These are phyloP conservation scores for Odontomachus brunneus DNA, from an alignment of 1,140 invertebrate genomes.

Conservation along the genomic window DNA sequence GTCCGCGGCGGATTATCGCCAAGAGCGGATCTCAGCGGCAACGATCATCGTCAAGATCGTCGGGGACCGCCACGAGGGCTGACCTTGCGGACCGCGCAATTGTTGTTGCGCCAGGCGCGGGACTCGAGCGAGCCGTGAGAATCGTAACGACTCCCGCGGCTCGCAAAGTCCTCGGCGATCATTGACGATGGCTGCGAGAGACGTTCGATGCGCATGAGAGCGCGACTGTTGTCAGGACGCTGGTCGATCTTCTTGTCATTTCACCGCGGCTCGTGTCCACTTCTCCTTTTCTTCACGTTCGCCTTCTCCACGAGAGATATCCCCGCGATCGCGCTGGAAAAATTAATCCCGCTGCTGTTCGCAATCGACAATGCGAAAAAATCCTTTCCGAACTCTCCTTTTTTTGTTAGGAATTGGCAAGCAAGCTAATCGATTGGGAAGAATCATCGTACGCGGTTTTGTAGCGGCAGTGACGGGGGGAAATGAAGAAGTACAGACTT, in stretches of 20 bases:
- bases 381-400: too few species aligned
- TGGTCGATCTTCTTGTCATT: slow-evolving; percentile 43
- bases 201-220: slow-evolving; percentile 17
- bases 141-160: slow-evolving; percentile 72
- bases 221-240: slow-evolving; percentile 22
- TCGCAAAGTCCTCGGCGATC: slow-evolving; percentile 50
- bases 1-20: slow-evolving; percentile 53
- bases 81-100: slow-evolving; percentile 52
- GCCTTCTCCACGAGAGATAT: slow-evolving; percentile 59
- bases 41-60: slow-evolving; percentile 69
- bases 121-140: slow-evolving; percentile 72
- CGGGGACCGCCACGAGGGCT: slow-evolving; percentile 68
- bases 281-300: slow-evolving; percentile 59
- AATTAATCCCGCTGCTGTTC: neutral
- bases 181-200: slow-evolving; percentile 39
- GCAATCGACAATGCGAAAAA: too few species aligned
- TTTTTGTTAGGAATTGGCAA: too few species aligned
- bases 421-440: too few species aligned
- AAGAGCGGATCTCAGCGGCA: slow-evolving; percentile 45
- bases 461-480: too few species aligned
- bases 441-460: too few species aligned
- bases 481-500: too few species aligned
- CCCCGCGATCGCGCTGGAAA: neutral
- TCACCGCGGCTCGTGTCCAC: slow-evolving; percentile 29
- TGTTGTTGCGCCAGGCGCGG: slow-evolving; percentile 59